Evolutionary conservation across 37 sponge, comb jelly and placozoan species (phyloP), one percentile per base, ranked within the genome.

Genomic region (Halichondria panicea): DNA sequence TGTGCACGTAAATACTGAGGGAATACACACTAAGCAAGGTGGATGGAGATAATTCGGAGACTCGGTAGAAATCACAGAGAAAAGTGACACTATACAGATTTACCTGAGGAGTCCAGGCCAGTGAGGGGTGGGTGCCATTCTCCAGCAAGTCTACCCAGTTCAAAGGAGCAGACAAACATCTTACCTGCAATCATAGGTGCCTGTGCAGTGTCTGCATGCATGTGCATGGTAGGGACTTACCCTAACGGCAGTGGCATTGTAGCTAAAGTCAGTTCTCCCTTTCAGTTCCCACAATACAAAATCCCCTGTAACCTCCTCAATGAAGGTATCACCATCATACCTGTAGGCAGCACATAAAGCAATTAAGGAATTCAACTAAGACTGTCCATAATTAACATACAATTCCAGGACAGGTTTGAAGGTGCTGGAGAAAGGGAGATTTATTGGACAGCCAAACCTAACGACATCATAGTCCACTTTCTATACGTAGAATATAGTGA

Each of bases 211-310:
- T 48, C 9, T 18, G 50, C 9, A 48, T 48, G 50, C 50, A 48
- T 48, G 50, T 9, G 9, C 13, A 13, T 58, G 6, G 8, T 24
- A 8, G 4, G 11, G 43, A 12, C 66, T 64, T 19, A 63, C 79
- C 33, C 27, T 33, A 28, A 31, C 36, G 31, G 79, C 79, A 66
- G 57, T 78, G 33, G 79, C 68, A 18, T 33, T 66, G 57, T 78
- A 78, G 2, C 43, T 13, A 27, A 30, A 78, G 68, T 78, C 79
- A 22, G 25, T 43, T 19, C 79, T 4, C 0, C 79, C 79, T 54
- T 78, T 55, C 5, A 78, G 22, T 28, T 78, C 79, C 68, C 79
- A 66, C 43, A 78, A 40, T 11, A 78, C 68, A 78, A 56, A 78
- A 41, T 78, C 79, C n/a, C 43, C 79, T 54, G 7, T 30, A 8